phyloP scores from a whole-genome alignment of 2,797 vertebrate species.

The Etheostoma perlongum region DNA sequence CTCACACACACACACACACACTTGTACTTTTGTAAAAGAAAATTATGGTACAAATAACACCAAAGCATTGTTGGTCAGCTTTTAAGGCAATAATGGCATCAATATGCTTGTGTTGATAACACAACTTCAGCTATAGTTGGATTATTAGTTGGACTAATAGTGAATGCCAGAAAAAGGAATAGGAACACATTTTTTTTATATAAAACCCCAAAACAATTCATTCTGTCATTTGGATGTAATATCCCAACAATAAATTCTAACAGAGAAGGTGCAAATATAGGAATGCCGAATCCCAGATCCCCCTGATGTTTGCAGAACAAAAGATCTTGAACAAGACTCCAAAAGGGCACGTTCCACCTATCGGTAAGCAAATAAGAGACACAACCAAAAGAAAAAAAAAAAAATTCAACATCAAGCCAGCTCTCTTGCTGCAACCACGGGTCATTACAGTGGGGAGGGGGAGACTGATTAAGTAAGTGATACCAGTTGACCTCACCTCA shows the following conservation, averaged over 20 bases:
- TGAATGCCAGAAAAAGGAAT: neutral
- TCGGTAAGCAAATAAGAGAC: constrained; percentile 50
- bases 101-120: neutral
- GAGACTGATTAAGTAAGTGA: constrained; percentile 4
- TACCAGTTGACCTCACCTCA: neutral
- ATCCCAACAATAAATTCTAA: constrained; percentile 8
- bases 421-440: constrained; percentile 18
- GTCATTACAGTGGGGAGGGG: neutral
- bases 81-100: constrained; percentile 3
- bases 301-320: constrained; percentile 32
- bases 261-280: constrained; percentile 52
- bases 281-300: constrained; percentile 22
- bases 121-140: neutral
- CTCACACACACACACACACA: no score
- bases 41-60: constrained; percentile 11
- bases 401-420: constrained; percentile 29
- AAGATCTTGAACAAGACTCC: constrained; percentile 36
- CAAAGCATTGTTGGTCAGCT: constrained; percentile 61
- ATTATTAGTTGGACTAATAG: neutral
- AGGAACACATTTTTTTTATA: neutral
- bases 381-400: neutral
- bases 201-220: constrained; percentile 6
- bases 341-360: constrained; percentile 53
- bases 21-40: constrained; percentile 8
- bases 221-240: neutral